Conservation (phyloP, 2,888 invertebrate genomes). For the Stegophylla sp. region DNA sequence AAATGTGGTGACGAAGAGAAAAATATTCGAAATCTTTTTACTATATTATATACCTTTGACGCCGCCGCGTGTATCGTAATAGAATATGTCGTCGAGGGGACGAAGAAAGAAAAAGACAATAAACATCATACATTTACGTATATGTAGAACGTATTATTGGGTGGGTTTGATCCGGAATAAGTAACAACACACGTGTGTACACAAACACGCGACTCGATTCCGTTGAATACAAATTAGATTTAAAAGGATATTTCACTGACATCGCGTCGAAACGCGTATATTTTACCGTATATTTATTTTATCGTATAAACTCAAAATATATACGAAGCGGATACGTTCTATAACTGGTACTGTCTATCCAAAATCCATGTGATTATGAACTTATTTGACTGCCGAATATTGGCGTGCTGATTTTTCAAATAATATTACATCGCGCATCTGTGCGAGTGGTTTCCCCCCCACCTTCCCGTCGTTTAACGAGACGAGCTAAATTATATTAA, state of each 20-base stretch:
- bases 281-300: background rate
- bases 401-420: background rate
- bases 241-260: slow-evolving; percentile 25
- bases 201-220: background rate
- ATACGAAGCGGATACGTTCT: too few relatives aligned
- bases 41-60: too few relatives aligned
- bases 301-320: background rate
- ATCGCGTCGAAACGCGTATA: background rate
- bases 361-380: background rate
- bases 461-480: too few relatives aligned
- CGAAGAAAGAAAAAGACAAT: too few relatives aligned
- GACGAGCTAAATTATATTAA: background rate
- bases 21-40: slow-evolving; percentile 20
- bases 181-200: too few relatives aligned
- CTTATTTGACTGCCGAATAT: background rate
- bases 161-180: background rate
- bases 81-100: too few relatives aligned
- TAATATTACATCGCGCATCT: background rate
- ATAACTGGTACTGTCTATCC: background rate
- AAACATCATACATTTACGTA: too few relatives aligned
- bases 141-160: background rate
- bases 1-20: background rate
- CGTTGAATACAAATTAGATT: slow-evolving; percentile 37
- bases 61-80: background rate
- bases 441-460: too few relatives aligned